Percentiles rank a stretch among this genome's conserved stretches.
phyloP scores from a whole-genome alignment of 2,888 invertebrate species.

The Apotomis capreana region DNA sequence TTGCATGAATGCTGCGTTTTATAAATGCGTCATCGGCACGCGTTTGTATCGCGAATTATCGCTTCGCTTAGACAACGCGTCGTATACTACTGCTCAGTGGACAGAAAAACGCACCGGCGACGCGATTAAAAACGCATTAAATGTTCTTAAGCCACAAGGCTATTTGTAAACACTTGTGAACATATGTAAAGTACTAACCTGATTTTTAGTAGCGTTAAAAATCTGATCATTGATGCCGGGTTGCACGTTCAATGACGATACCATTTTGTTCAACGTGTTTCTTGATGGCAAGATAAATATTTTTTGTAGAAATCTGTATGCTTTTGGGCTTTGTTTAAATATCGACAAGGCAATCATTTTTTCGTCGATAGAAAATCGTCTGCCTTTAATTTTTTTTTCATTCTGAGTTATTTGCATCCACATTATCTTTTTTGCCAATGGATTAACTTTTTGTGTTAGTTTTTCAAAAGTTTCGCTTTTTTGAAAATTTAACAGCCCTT shows the following conservation, averaged over 20 bases:
- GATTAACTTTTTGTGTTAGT: conserved; percentile 26
- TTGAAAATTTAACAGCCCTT: neutral
- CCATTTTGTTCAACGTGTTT: neutral
- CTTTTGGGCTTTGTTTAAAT: conserved; percentile 31
- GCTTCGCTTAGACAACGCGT: too few species aligned
- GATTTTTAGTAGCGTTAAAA: conserved; percentile 6
- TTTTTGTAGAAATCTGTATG: conserved; percentile 21
- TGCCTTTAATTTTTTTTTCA: conserved; percentile 25
- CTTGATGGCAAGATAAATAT: conserved; percentile 19
- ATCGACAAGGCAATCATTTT: conserved; percentile 32
- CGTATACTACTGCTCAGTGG: too few species aligned
- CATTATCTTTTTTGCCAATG: conserved; percentile 24
- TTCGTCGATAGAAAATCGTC: conserved; percentile 26
- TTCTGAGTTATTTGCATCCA: conserved; percentile 27
- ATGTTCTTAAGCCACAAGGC: too few species aligned
- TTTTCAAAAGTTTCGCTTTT: conserved; percentile 14
- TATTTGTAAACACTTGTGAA: too few species aligned
- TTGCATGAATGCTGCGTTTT: too few species aligned
- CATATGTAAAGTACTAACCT: neutral
- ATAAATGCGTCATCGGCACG: too few species aligned
- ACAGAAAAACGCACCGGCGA: too few species aligned
- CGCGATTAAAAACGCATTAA: too few species aligned
- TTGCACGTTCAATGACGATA: neutral
- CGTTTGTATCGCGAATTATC: too few species aligned
- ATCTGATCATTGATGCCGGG: conserved; percentile 11